A percentile compares a stretch with the other conserved stretches of the same genome.
Conservation (phyloP, 2,888 invertebrate genomes). For the Protophormia terraenovae region DNA sequence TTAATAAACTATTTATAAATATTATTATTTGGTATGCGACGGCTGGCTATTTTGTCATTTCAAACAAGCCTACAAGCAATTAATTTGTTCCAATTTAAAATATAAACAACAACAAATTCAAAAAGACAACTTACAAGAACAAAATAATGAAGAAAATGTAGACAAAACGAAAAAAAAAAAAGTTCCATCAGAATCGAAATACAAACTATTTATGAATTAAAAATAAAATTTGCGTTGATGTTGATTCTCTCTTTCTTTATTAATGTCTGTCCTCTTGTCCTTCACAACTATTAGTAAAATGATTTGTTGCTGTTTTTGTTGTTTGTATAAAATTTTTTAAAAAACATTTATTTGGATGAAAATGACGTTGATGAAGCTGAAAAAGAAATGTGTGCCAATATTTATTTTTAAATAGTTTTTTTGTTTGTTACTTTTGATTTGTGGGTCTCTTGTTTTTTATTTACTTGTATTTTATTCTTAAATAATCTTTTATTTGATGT, state of each 20-base stretch:
- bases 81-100: conserved; percentile 60
- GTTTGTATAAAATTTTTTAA: not conserved
- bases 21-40: not conserved
- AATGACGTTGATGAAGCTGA: conserved; percentile 20
- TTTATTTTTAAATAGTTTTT: conserved; percentile 7
- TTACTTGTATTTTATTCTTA: conserved; percentile 30
- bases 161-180: not conserved
- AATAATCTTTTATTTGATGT: conserved; percentile 51
- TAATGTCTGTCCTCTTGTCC: conserved; percentile 48
- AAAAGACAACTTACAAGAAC: not conserved
- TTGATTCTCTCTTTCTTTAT: conserved; percentile 11
- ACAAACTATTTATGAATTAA: conserved; percentile 42
- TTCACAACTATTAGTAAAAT: conserved; percentile 54
- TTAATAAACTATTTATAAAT: conserved; percentile 39
- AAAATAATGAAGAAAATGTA: conserved; percentile 17
- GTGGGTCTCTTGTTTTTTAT: conserved; percentile 11
- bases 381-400: conserved; percentile 61
- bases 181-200: conserved; percentile 3
- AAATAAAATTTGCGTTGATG: conserved; percentile 15
- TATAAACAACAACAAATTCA: conserved; percentile 5
- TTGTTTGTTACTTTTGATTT: conserved; percentile 3
- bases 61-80: conserved; percentile 45
- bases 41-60: conserved; percentile 39
- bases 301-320: not conserved
- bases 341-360: conserved; percentile 18